Evolutionary conservation across 2,113 vertebrate species (phyloP).

Genomic region (Hippocampus guttulatus): DNA sequence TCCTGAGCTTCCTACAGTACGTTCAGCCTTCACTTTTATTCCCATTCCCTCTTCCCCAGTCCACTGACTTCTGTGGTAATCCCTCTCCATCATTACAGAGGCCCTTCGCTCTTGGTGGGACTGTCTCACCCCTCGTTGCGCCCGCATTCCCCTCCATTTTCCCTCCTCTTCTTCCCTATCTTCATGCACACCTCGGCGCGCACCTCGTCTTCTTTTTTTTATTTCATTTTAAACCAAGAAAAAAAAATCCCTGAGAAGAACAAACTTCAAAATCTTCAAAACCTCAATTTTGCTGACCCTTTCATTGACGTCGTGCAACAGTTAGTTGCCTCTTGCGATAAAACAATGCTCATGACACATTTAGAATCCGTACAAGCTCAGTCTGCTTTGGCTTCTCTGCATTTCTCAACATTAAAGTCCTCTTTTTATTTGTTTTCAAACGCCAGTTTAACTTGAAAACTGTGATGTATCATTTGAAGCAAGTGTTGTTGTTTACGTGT

Average conservation of each 20-base stretch:
- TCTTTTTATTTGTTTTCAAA: no score
- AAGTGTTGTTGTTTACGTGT: no score
- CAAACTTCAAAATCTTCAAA: neutral
- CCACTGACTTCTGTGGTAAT: conserved; percentile 64
- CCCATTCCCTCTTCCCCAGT: conserved; percentile 48
- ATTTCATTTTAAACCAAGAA: neutral
- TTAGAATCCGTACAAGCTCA: no score
- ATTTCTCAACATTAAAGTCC: no score
- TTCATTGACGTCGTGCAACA: neutral
- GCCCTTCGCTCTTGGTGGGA: conserved; percentile 62
- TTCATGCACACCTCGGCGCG: conserved; percentile 14
- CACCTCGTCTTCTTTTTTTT: neutral
- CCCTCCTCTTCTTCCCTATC: conserved; percentile 8
- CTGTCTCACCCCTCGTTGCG: conserved; percentile 54
- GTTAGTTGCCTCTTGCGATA: neutral
- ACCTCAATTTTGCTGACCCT: neutral
- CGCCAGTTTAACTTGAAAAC: no score
- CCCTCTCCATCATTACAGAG: conserved; percentile 69
- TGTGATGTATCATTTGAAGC: no score
- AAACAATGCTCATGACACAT: neutral
- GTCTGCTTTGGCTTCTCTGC: no score
- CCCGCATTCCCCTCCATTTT: conserved; percentile 52
- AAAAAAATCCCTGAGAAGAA: neutral
- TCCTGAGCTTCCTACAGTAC: conserved; percentile 43
- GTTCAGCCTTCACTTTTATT: conserved; percentile 43